Base-by-base conservation (phyloP, 2,797 vertebrate genomes). In the Potorous gilbertii region DNA sequence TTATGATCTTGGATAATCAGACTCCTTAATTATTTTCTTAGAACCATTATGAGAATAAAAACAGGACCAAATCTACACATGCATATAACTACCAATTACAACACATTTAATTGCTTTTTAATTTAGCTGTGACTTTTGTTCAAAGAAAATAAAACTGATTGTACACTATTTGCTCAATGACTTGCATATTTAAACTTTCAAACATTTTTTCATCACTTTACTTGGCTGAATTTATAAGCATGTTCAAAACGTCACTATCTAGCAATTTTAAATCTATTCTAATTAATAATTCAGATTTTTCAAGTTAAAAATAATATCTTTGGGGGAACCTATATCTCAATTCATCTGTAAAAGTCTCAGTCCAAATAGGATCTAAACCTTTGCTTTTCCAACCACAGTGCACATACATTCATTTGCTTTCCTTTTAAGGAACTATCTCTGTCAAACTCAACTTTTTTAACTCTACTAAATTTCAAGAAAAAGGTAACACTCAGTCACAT, bases 41-140 rank as follows among this genome's bases (percentile, higher is more conserved):
- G 93, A 91, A 93, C 92, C 94, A 94, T 50, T 93, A 54, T 55
- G 74, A 54, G 90, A 90, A n/a, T 92, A 92, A 91, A 97, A 97
- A 95, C 90, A 59, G 94, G 90, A 87, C 29, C 91, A 28, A 55
- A 62, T 87, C 40, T 40, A 27, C 13, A 74, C 56, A 94, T 74
- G 92, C 52, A 95, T 66, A 91, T 57, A 74, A 95, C 91, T 13
- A 94, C 81, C 90, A 96, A 95, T 94, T 91, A 94, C 31, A 93
- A 91, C 81, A 91, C 90, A 93, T 91, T 93, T 96, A 94, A 96
- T 95, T 97, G 97, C 54, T 95, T 95, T 97, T 96, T 93, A 93
- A 97, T 95, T 94, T 91, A 90, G 57, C 90, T 97, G 93, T 90
- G 56, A 95, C 96, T 93, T 91, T 55, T 93, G n/a, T 55, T 94